A percentile compares a stretch with the other conserved stretches of the same genome.
These are phyloP conservation scores for Nasua narica DNA, from an alignment of 2,797 vertebrate genomes.

Conservation along the genomic window DNA sequence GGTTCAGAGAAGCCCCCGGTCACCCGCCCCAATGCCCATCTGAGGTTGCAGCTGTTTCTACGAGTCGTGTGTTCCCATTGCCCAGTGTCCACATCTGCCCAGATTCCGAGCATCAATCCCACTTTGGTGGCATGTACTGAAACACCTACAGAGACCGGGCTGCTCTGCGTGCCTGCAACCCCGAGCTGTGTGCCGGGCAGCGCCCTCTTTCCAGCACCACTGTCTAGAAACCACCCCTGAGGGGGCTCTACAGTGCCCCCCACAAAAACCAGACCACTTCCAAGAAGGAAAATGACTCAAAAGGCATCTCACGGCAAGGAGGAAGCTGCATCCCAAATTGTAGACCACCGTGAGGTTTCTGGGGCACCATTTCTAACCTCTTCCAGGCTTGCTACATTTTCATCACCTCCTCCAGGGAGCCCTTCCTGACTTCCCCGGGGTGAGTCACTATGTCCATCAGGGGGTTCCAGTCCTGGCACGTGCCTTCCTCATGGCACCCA, in stretches of 20 bases:
- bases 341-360: background rate
- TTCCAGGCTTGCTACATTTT: background rate
- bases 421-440: background rate
- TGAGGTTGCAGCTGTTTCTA: background rate
- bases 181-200: background rate
- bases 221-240: background rate
- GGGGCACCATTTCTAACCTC: background rate
- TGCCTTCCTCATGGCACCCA: background rate
- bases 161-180: background rate
- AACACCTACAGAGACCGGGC: background rate
- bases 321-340: background rate
- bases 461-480: background rate
- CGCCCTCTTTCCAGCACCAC: background rate
- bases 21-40: background rate
- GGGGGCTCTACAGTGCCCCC: background rate
- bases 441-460: background rate
- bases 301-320: background rate
- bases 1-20: background rate
- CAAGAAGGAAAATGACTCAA: background rate
- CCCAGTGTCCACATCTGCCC: background rate
- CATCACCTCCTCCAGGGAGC: background rate
- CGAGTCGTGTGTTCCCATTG: background rate
- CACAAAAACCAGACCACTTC: background rate
- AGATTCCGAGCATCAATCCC: background rate
- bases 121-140: background rate